A percentile compares a stretch with the other conserved stretches of the same genome.
Conservation (phyloP, 2,888 invertebrate genomes). For the Calephelis perditalis region DNA sequence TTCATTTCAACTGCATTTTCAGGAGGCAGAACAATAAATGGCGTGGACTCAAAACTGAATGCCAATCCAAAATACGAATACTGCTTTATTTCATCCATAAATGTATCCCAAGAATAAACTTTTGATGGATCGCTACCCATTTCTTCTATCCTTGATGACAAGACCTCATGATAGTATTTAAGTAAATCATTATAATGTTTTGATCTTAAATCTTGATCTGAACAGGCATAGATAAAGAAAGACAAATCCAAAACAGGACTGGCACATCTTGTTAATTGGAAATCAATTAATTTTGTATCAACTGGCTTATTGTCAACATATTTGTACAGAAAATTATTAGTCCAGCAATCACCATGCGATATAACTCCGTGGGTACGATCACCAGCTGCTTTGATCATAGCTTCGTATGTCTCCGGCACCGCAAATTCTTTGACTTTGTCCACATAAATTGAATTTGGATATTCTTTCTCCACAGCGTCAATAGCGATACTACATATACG, state of each 20-base stretch:
- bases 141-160: slow-evolving; percentile 71
- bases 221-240: slow-evolving; percentile 78
- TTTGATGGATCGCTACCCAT: slow-evolving; percentile 79
- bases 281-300: slow-evolving; percentile 81
- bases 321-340: slow-evolving; percentile 83
- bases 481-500: slow-evolving; percentile 71
- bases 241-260: slow-evolving; percentile 78
- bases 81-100: slow-evolving; percentile 75
- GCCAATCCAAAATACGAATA: slow-evolving; percentile 77
- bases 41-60: slow-evolving; percentile 79
- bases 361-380: slow-evolving; percentile 73
- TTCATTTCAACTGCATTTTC: slow-evolving; percentile 79
- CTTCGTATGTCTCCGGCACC: slow-evolving; percentile 69
- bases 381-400: slow-evolving; percentile 58
- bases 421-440: slow-evolving; percentile 74
- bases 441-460: slow-evolving; percentile 77
- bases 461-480: slow-evolving; percentile 81
- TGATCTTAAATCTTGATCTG: slow-evolving; percentile 74
- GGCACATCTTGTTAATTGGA: slow-evolving; percentile 80
- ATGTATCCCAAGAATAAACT: slow-evolving; percentile 70
- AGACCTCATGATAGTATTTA: slow-evolving; percentile 77
- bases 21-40: slow-evolving; percentile 75
- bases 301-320: slow-evolving; percentile 42
- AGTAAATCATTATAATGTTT: slow-evolving; percentile 79
- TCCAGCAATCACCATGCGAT: slow-evolving; percentile 86